Conservation (phyloP, 2,888 invertebrate species). For the Sinotaia quadrata region DNA sequence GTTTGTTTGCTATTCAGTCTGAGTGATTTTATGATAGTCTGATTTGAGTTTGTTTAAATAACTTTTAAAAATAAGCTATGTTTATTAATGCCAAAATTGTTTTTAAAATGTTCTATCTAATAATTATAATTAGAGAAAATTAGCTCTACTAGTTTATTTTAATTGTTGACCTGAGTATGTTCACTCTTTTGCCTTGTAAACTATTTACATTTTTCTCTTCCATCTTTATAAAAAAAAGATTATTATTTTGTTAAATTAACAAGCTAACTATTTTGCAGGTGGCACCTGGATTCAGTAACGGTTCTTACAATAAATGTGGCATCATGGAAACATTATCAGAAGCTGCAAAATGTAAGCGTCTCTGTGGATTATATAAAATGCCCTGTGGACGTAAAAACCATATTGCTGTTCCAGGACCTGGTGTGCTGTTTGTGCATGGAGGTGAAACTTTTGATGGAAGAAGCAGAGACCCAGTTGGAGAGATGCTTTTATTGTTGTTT, state of each 20-base stretch:
- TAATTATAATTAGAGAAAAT: no score
- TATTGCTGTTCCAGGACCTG: constrained; percentile 51
- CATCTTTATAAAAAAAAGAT: no score
- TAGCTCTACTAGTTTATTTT: no score
- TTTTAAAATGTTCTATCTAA: no score
- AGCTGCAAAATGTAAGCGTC: constrained; percentile 28
- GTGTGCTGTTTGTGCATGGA: constrained; percentile 64
- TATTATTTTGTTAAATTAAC: not conserved
- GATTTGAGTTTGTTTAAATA: no score
- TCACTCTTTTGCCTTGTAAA: no score
- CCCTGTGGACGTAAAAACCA: constrained; percentile 69
- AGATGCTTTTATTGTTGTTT: constrained; percentile 59
- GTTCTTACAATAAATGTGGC: not conserved
- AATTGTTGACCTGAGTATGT: no score
- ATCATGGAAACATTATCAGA: constrained; percentile 35
- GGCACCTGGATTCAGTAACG: not conserved
- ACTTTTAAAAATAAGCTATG: no score
- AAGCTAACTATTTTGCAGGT: constrained; percentile 15
- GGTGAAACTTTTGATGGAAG: constrained; percentile 71
- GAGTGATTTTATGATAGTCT: no score
- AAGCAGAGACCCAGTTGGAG: constrained; percentile 65
- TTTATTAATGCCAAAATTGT: no score
- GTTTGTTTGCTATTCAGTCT: no score
- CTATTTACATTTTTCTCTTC: no score
- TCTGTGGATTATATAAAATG: constrained; percentile 54